A percentile compares a stretch with the other conserved stretches of the same genome.
These are phyloP conservation scores for Cydia pomonella DNA, from an alignment of 1,140 invertebrate species.

Conservation along the genomic window DNA sequence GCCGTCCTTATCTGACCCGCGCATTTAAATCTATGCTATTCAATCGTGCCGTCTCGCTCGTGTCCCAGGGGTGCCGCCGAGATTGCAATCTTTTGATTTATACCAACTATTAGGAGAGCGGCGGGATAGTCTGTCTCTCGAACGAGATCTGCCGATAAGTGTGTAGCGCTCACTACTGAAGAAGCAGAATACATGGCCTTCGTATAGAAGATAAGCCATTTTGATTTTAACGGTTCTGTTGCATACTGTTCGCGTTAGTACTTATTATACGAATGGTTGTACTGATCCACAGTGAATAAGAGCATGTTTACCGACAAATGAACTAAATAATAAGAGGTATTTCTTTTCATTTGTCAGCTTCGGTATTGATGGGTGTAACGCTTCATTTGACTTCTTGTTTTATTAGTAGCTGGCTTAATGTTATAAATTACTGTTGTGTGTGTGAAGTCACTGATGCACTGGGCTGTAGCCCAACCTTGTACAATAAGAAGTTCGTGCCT, in stretches of 20 bases:
- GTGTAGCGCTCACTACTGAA: conserved; percentile 52
- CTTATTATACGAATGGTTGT: conserved; percentile 72
- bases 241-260: conserved; percentile 55
- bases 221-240: neutral
- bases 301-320: conserved; percentile 31
- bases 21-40: conserved; percentile 81
- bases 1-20: conserved; percentile 76
- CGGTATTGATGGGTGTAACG: conserved; percentile 9
- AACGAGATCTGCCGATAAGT: conserved; percentile 70
- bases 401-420: neutral
- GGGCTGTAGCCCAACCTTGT: too few species aligned
- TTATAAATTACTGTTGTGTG: neutral
- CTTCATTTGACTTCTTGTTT: neutral
- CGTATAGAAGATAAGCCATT: neutral
- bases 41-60: conserved; percentile 79
- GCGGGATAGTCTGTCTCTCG: conserved; percentile 71
- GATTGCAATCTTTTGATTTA: conserved; percentile 81
- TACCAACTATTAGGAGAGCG: conserved; percentile 79
- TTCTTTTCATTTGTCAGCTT: conserved; percentile 8
- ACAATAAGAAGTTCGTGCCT: too few species aligned
- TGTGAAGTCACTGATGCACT: neutral
- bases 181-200: neutral
- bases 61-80: conserved; percentile 75
- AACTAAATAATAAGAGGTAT: conserved; percentile 25
- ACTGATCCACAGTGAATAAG: conserved; percentile 44